These are phyloP conservation scores for Drosophila prosaltans DNA, from an alignment of 1,140 invertebrate species.

Conservation along the genomic window DNA sequence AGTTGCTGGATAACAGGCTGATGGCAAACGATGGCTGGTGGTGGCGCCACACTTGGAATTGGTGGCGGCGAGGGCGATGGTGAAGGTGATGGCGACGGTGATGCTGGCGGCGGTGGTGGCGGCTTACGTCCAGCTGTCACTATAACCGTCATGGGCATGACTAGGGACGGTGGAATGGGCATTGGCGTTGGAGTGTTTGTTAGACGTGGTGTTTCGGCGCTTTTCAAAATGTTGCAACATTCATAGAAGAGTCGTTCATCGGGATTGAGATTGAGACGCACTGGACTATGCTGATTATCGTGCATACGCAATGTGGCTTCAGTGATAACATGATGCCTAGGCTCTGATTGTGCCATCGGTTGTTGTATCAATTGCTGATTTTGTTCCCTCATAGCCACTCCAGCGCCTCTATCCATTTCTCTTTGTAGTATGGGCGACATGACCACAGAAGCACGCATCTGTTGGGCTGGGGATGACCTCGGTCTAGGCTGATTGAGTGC, in stretches of 20 bases:
- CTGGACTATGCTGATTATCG: conserved; percentile 58
- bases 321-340: conserved; percentile 59
- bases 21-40: conserved; percentile 43
- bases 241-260: conserved; percentile 82
- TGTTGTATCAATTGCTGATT: conserved; percentile 1
- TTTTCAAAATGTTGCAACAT: conserved; percentile 81
- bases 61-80: conserved; percentile 11
- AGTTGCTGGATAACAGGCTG: conserved; percentile 71
- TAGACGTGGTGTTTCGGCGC: conserved; percentile 66
- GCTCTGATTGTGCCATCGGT: neutral
- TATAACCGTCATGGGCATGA: conserved; percentile 32
- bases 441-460: conserved; percentile 56
- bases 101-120: conserved; percentile 27
- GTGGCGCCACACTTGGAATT: neutral
- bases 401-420: conserved; percentile 6
- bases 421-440: conserved; percentile 47
- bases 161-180: neutral
- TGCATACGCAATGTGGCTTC: conserved; percentile 65
- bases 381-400: neutral
- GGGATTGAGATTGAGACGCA: conserved; percentile 76
- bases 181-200: conserved; percentile 14
- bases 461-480: conserved; percentile 17
- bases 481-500: too few species aligned
- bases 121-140: conserved; percentile 35
- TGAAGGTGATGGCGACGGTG: conserved; percentile 11